phyloP scores from a whole-genome alignment of 2,113 vertebrate species.

The Heptranchias perlo region DNA sequence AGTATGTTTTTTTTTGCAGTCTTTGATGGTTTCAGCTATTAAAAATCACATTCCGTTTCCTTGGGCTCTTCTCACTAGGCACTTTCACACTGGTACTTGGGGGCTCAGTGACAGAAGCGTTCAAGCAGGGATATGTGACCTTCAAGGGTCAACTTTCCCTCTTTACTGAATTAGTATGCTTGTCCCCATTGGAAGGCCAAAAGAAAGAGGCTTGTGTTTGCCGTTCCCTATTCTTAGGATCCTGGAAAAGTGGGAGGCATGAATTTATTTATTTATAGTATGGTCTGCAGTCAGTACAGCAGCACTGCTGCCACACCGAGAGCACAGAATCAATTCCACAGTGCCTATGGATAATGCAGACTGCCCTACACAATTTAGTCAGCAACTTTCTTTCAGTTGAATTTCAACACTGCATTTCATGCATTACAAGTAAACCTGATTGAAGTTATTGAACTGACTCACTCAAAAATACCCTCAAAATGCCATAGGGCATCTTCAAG shows the following conservation, averaged over 20 bases:
- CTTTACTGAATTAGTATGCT: neutral
- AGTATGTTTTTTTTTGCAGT: neutral
- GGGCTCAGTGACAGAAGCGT: neutral
- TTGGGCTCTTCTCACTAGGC: neutral
- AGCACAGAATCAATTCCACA: neutral
- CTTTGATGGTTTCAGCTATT: constrained; percentile 1
- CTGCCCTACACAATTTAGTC: neutral
- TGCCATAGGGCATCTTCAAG: neutral
- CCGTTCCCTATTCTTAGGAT: neutral
- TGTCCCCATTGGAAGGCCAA: neutral
- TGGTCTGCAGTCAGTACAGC: neutral
- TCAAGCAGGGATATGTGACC: neutral
- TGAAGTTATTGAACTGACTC: neutral
- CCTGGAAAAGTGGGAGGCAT: neutral
- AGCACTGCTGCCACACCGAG: neutral
- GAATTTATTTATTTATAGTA: neutral
- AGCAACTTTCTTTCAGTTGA: neutral
- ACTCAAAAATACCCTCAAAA: neutral
- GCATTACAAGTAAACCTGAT: neutral
- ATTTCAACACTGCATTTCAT: neutral
- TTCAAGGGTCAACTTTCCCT: neutral
- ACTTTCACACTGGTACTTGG: neutral
- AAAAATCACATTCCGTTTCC: neutral
- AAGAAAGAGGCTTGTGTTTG: neutral
- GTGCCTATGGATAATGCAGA: neutral